Conservation (phyloP, 2,888 invertebrate species). For the Eilema depressum region DNA sequence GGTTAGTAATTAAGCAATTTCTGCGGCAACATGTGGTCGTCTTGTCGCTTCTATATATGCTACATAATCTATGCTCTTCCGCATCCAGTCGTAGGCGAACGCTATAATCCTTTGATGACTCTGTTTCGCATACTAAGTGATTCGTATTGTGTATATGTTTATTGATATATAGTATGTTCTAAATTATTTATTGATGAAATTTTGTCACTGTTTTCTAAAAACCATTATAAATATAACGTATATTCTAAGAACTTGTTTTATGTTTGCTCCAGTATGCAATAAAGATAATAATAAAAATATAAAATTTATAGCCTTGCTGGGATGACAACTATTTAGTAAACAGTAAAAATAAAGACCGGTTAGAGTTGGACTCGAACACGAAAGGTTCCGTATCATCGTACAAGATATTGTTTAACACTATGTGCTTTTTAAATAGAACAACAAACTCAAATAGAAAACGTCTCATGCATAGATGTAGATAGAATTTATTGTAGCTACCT, state of each 20-base stretch:
- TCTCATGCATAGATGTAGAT: background rate
- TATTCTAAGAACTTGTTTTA: background rate
- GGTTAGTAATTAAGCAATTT: conserved; percentile 80
- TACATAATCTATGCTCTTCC: conserved; percentile 38
- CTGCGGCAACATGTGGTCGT: conserved; percentile 68
- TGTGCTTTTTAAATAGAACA: background rate
- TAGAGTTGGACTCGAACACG: background rate
- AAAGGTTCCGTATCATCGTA: background rate
- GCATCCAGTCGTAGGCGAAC: conserved; percentile 31
- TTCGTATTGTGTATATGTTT: conserved; percentile 6
- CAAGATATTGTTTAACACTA: no score
- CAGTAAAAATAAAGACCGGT: conserved; percentile 26
- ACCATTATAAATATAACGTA: background rate
- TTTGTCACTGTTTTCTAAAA: background rate
- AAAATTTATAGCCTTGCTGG: background rate
- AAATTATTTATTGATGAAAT: background rate
- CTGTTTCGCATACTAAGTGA: conserved; percentile 41
- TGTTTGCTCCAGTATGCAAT: background rate
- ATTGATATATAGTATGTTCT: background rate
- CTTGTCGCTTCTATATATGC: conserved; percentile 51
- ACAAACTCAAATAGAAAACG: background rate
- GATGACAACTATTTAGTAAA: conserved; percentile 21
- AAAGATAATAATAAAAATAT: background rate
- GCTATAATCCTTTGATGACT: conserved; percentile 33
- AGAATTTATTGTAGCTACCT: background rate